Evolutionary conservation across 2,888 invertebrate species (phyloP), one percentile per base, ranked within the genome.

Genomic region (Caenorhabditis virilis): DNA sequence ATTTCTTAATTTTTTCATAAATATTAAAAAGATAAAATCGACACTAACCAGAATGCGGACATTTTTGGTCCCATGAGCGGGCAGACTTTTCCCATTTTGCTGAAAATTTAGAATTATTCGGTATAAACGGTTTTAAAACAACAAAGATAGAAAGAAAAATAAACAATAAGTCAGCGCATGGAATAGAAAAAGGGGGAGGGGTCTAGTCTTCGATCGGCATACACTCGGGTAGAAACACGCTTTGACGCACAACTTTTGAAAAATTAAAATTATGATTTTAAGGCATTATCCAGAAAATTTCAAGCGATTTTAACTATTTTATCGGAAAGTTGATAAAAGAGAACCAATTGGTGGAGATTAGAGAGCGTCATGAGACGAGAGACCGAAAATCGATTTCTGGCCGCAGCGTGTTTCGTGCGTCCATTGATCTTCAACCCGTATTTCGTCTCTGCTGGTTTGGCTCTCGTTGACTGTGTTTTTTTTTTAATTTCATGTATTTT

Each of bases 41-140:
- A n/a, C n/a, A 69, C 78, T 67, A 43, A 79, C 81, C 79, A 82
- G 60, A 82, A 82, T n/a, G 79, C 79, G n/a, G 82, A 82, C 48
- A 76, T 61, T 58, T 80, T 83, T 7, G 83, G 83, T 30, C 82
- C 82, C 58, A 82, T 75, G 33, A 82, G 56, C 39, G 82, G 82
- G 62, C 80, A 83, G 43, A 82, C 43, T 47, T 79, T 79, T 48
- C 64, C 74, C 80, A 80, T 81, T 54, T 51, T 68, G 39, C 25
- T 62, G 56, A 33, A 54, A 57, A 48, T 35, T 16, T 49, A 41
- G 7, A 18, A 22, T 15, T 27, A 4, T 45, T 27, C 15, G 26
- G n/a, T 11, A 38, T 15, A 38, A 11, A 38, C 23, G 25, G 13
- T 43, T 18, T 15, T 35, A 36, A 42, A 36, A 26, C 13, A 26